phyloP scores from a whole-genome alignment of 1,140 invertebrate species.

The Pygmarrhopalites habei region DNA sequence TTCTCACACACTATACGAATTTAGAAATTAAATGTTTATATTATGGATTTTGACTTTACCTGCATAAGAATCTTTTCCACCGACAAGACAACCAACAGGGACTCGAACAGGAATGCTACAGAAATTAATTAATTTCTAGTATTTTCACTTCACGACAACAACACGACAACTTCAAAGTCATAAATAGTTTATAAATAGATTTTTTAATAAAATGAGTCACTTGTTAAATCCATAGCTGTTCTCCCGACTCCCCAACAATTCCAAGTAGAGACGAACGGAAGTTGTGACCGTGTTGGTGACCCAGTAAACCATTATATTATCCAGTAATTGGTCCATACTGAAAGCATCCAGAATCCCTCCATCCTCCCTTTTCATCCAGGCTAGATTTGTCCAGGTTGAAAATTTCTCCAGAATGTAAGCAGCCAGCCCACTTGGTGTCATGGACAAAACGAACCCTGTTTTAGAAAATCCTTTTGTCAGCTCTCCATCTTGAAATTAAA shows the following conservation, averaged over 20 bases:
- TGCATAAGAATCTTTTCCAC: background rate
- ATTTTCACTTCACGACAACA: no score
- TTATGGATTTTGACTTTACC: no score
- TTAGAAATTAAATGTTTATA: no score
- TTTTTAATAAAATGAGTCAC: no score
- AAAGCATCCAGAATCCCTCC: slow-evolving; percentile 47
- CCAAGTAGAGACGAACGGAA: slow-evolving; percentile 47
- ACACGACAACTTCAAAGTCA: no score
- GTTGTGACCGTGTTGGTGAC: slow-evolving; percentile 44
- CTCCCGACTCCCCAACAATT: no score
- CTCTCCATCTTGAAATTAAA: no score
- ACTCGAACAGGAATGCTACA: slow-evolving; percentile 43
- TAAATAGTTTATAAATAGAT: no score
- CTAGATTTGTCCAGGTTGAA: slow-evolving; percentile 47
- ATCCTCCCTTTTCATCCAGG: slow-evolving; percentile 41
- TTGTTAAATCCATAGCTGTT: no score
- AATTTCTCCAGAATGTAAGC: slow-evolving; percentile 56
- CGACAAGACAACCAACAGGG: slow-evolving; percentile 44
- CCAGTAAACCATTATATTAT: slow-evolving; percentile 53
- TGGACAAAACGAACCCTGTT: slow-evolving; percentile 21
- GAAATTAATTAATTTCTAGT: no score
- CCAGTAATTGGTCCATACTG: slow-evolving; percentile 50
- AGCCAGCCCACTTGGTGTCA: slow-evolving; percentile 46
- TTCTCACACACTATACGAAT: no score
- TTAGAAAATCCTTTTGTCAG: no score